A percentile compares a stretch with the other conserved stretches of the same genome.
These are phyloP conservation scores for Argyresthia goedartella DNA, from an alignment of 2,888 invertebrate genomes.

Conservation along the genomic window DNA sequence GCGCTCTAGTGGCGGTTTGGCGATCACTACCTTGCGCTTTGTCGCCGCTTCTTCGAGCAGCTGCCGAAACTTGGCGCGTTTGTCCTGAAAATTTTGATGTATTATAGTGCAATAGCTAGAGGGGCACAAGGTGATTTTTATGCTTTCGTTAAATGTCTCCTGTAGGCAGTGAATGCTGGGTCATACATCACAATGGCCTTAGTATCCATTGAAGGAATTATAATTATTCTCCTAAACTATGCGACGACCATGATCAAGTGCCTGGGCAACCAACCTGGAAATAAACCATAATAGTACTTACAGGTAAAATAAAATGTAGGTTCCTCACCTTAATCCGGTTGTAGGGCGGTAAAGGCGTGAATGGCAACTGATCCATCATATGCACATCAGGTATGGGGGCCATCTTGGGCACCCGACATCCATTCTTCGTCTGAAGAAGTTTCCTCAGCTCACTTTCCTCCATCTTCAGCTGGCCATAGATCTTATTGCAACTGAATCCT, in stretches of 20 bases:
- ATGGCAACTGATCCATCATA: slow-evolving; percentile 46
- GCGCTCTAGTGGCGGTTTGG: slow-evolving; percentile 32
- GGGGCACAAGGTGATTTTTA: no score
- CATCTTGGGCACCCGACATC: slow-evolving; percentile 50
- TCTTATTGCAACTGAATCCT: background rate
- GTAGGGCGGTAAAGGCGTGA: slow-evolving; percentile 49
- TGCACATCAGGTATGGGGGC: slow-evolving; percentile 46
- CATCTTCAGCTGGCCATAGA: slow-evolving; percentile 26
- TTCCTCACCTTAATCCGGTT: slow-evolving; percentile 51
- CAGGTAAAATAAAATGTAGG: background rate
- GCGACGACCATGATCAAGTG: no score
- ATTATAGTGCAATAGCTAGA: background rate
- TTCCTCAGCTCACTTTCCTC: slow-evolving; percentile 54
- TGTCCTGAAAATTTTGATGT: slow-evolving; percentile 5
- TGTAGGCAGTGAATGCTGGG: no score
- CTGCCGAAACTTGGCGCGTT: slow-evolving; percentile 33
- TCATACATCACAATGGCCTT: no score
- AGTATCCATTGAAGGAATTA: no score
- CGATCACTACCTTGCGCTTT: slow-evolving; percentile 41
- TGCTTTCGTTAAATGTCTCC: no score
- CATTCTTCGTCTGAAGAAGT: slow-evolving; percentile 54
- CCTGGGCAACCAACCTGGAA: no score
- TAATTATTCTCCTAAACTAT: no score
- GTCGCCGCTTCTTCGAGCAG: slow-evolving; percentile 50
- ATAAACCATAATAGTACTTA: background rate